Evolutionary conservation across 2,113 vertebrate species (phyloP).

Genomic region (Struthidea cinerea): DNA sequence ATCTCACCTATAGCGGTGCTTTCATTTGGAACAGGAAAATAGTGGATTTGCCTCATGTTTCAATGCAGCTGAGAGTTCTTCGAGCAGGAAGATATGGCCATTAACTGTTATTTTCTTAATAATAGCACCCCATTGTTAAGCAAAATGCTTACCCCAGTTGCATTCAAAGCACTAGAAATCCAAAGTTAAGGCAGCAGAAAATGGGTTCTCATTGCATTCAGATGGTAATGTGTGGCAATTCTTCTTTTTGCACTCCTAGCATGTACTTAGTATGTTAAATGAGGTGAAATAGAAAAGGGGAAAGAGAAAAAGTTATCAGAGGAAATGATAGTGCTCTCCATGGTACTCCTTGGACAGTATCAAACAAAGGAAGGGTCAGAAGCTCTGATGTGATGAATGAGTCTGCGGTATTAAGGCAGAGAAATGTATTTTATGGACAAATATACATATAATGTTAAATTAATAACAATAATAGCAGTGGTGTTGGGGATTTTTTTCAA

Average conservation of each 20-base stretch:
- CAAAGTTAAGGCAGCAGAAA: conserved; percentile 35
- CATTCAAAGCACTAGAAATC: conserved; percentile 32
- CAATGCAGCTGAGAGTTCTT: not conserved
- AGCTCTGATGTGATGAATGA: not conserved
- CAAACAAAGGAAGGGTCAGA: not conserved
- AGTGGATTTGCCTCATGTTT: conserved; percentile 17
- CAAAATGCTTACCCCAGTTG: conserved; percentile 11
- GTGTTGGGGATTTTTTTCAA: not conserved
- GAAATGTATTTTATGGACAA: not conserved
- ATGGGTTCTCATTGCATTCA: conserved; percentile 23
- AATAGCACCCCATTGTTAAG: conserved; percentile 39
- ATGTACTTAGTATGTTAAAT: not conserved
- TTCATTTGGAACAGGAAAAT: conserved; percentile 12
- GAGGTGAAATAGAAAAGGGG: not conserved
- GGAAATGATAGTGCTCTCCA: not conserved
- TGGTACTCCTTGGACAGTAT: not conserved
- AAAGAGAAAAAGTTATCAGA: not conserved
- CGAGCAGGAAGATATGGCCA: conserved; percentile 30
- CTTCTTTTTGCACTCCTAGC: not conserved
- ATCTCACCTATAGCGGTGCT: not conserved
- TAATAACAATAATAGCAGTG: not conserved
- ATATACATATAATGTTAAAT: not conserved
- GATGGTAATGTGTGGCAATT: not conserved
- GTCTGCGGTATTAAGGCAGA: not conserved
- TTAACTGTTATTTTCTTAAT: conserved; percentile 63